Conservation (phyloP, 30 jellyfish, hydroid and myxozoan species). For the Aurelia sp. region DNA sequence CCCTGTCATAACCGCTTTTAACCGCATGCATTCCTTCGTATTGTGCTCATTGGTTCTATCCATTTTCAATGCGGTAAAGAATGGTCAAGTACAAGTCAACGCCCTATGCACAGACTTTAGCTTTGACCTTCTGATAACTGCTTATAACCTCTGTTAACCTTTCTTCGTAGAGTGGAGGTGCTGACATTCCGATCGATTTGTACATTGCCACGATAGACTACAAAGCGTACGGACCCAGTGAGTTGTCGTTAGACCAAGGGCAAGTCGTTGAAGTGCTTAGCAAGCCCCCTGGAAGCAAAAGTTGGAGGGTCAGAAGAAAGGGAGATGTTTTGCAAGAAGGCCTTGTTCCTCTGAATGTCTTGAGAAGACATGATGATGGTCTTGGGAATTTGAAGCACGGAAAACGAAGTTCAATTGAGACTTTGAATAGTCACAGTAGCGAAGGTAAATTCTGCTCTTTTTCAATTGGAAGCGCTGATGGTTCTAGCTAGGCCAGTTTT, state of each 20-base stretch:
- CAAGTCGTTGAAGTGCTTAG: constrained; percentile 91
- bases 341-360: constrained; percentile 76
- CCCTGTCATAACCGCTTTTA: too few relatives aligned
- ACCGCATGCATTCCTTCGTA: too few relatives aligned
- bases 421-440: constrained; percentile 98
- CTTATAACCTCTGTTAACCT: not conserved
- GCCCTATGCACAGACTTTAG: too few relatives aligned
- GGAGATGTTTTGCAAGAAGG: constrained; percentile 91
- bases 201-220: constrained; percentile 74
- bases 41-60: too few relatives aligned
- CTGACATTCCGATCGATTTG: constrained; percentile 69
- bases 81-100: too few relatives aligned
- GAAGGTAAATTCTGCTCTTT: constrained; percentile 73
- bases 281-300: constrained; percentile 95
- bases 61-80: too few relatives aligned
- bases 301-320: constrained; percentile 94
- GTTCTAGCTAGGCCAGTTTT: too few relatives aligned
- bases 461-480: too few relatives aligned
- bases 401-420: constrained; percentile 86
- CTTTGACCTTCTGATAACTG: not conserved
- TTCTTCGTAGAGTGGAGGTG: constrained; percentile 66
- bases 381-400: constrained; percentile 50
- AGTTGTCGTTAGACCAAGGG: constrained; percentile 82
- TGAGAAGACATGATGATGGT: constrained; percentile 81
- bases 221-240: constrained; percentile 82